Percentiles rank a stretch among this genome's conserved stretches.
Evolutionary conservation across 1,140 invertebrate genomes (phyloP).

Genomic region (Anagrus nilaparvatae): DNA sequence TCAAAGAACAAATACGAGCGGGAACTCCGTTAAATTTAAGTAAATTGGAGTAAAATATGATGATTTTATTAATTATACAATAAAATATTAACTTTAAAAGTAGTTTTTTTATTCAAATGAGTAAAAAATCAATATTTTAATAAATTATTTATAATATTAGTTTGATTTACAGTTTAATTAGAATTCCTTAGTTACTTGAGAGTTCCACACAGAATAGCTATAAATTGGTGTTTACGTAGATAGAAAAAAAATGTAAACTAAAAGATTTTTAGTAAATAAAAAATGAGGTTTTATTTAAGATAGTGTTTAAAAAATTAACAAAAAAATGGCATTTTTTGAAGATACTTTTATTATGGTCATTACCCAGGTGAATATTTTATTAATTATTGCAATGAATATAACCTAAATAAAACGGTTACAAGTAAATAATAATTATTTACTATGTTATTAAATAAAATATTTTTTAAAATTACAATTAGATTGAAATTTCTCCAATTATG

Average conservation of each 20-base stretch:
- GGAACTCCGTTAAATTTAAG: too few relatives aligned
- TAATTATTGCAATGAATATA: neutral
- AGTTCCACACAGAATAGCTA: too few relatives aligned
- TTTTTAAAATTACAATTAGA: neutral
- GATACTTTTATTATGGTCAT: slow-evolving; percentile 58
- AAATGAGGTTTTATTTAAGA: slow-evolving; percentile 13
- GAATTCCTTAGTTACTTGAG: too few relatives aligned
- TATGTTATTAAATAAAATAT: neutral
- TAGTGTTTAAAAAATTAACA: slow-evolving; percentile 2
- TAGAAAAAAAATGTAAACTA: neutral
- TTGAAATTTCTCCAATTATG: neutral
- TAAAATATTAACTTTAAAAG: too few relatives aligned
- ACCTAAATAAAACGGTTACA: too few relatives aligned
- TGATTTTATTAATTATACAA: too few relatives aligned
- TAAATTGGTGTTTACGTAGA: neutral
- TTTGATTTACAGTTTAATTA: too few relatives aligned
- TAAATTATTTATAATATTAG: too few relatives aligned
- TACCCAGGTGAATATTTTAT: slow-evolving; percentile 46
- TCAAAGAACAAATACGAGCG: too few relatives aligned
- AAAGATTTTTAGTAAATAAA: neutral
- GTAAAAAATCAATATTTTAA: too few relatives aligned
- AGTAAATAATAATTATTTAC: slow-evolving; percentile 6
- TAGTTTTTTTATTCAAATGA: too few relatives aligned
- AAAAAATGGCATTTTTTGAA: slow-evolving; percentile 54
- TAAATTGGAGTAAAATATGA: too few relatives aligned